These are phyloP conservation scores for Premnoplex brunnescens DNA, from an alignment of 2,797 vertebrate genomes.

Conservation along the genomic window DNA sequence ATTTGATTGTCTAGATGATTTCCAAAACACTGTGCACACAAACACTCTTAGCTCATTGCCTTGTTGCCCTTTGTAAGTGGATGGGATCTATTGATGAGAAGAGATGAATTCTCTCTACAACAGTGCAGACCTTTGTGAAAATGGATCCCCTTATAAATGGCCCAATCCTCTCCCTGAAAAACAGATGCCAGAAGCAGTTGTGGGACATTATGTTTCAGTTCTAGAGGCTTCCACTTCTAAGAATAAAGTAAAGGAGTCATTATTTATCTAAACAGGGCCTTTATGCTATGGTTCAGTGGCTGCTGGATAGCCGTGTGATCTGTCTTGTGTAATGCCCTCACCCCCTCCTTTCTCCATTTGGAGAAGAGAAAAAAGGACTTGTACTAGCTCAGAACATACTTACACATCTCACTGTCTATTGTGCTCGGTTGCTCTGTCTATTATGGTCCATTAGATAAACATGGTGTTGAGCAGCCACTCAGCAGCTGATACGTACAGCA, in stretches of 20 bases:
- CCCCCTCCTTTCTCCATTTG: slow-evolving; percentile 33
- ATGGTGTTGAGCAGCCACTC: slow-evolving; percentile 50
- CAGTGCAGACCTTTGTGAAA: slow-evolving; percentile 59
- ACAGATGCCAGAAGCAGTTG: slow-evolving; percentile 53
- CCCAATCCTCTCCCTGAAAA: slow-evolving; percentile 31
- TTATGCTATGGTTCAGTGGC: slow-evolving; percentile 52
- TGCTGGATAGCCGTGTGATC: slow-evolving; percentile 59
- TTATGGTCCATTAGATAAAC: slow-evolving; percentile 70
- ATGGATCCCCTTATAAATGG: slow-evolving; percentile 41
- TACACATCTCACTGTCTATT: slow-evolving; percentile 60
- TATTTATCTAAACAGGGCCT: slow-evolving; percentile 71
- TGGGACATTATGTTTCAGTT: slow-evolving; percentile 51
- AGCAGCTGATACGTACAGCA: slow-evolving; percentile 19
- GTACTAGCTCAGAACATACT: slow-evolving; percentile 58
- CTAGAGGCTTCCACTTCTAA: slow-evolving; percentile 60
- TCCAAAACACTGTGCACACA: not conserved
- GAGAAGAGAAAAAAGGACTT: slow-evolving; percentile 40
- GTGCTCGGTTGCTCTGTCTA: slow-evolving; percentile 40
- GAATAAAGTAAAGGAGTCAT: slow-evolving; percentile 65
- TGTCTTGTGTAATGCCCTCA: slow-evolving; percentile 66
- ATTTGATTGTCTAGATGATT: not conserved
- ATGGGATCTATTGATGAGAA: slow-evolving; percentile 32
- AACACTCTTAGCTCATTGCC: slow-evolving; percentile 3
- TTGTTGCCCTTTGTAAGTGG: slow-evolving; percentile 11
- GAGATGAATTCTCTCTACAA: slow-evolving; percentile 20